Percentiles rank a stretch among this genome's conserved stretches.
phyloP scores from a whole-genome alignment of 2,113 vertebrate genomes.

The Synodontis membranacea region DNA sequence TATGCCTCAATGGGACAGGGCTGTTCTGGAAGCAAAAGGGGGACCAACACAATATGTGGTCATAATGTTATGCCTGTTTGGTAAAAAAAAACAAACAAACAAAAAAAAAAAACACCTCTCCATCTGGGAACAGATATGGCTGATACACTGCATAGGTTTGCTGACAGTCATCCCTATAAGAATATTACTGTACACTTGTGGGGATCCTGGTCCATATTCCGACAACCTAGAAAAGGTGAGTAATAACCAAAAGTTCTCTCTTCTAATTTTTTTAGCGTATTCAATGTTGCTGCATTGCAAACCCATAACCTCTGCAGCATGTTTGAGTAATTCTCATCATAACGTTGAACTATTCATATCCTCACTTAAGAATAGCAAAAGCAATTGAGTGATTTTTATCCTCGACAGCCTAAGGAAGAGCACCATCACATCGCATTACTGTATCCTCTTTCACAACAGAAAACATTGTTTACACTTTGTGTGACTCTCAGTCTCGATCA shows the following conservation, averaged over 20 bases:
- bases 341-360: background rate
- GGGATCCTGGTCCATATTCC: conserved; percentile 86
- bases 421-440: background rate
- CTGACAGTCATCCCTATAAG: conserved; percentile 79
- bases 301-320: background rate
- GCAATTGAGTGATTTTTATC: background rate
- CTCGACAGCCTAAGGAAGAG: background rate
- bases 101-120: no score
- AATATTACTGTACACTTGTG: conserved; percentile 80
- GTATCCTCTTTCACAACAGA: background rate
- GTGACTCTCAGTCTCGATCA: background rate
- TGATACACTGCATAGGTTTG: conserved; percentile 77
- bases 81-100: no score
- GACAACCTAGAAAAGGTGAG: conserved; percentile 82
- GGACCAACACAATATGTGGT: no score
- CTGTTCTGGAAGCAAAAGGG: no score
- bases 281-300: background rate
- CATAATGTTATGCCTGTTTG: no score
- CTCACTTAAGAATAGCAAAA: background rate
- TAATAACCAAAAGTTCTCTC: conserved; percentile 8
- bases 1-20: no score
- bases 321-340: background rate
- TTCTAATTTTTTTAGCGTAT: no score
- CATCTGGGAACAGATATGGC: conserved; percentile 76
- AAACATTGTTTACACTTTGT: background rate